Evolutionary conservation across 2,797 vertebrate species (phyloP), one percentile per base, ranked within the genome.

Genomic region (Apodemus agrarius): DNA sequence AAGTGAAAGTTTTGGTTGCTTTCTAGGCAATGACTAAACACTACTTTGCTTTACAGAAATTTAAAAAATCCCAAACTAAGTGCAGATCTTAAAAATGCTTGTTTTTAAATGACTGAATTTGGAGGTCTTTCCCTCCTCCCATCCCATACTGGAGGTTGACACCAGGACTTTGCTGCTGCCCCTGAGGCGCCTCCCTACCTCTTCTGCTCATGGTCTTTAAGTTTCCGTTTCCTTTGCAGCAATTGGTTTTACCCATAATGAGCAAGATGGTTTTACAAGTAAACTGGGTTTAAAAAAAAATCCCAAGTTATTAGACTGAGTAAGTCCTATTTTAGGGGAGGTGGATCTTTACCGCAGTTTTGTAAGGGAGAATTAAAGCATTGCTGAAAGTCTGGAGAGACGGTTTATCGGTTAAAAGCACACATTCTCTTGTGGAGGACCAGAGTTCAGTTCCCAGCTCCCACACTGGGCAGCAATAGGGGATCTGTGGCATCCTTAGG

Each of bases 1-100:
- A 91, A 82, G 72, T 86, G 87, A 31, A 94, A 91, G 82, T 78
- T 49, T 76, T 57, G 26, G 19, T 90, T 94, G 57, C 92, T 96
- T 94, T 90, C 49, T 89, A 57, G 13, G 9, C 40, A 75, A 7
- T 65, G 5, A 65, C 46, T 54, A 86, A 96, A 49, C 74, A 93
- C 24, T 63, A 76, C 34, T 59, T 93, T 46, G 57, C 26, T 76
- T 91, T 52, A 12, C 34, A 96, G 67, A 88, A 88, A 86, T 94
- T 75, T n/a, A n/a, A 80, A 91, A 95, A 92, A 94, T 82, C 13
- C 80, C 49, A 29, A 94, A 52, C 14, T 91, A 12, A 67, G 24
- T 80, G 31, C 31, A 26, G 16, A 81, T 92, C 21, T 87, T 90
- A 37, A 91, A 76, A 93, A 67, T 91, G 49, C 16, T 31, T 85